Evolutionary conservation across 1,140 invertebrate genomes (phyloP), one percentile per base, ranked within the genome.

Genomic region (Brachionus angularis): DNA sequence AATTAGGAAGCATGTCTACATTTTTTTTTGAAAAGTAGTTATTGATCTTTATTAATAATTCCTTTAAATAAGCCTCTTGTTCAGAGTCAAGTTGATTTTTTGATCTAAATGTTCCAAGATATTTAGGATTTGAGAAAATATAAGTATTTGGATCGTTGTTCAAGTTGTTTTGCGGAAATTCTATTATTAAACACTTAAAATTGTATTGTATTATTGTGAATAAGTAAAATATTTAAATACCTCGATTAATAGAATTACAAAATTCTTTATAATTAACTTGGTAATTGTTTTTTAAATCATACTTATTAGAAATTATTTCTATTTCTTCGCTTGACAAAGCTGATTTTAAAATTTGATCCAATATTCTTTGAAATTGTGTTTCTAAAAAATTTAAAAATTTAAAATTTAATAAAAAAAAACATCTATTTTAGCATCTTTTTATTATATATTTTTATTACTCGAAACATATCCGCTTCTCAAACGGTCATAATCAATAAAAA

Each of bases 401-500:
- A 21, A 49, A 34, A 16, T 31, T 46, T 44, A 23, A 10, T 46
- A 61, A 36, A 16, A 34, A 31, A 72, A n/a, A n/a, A n/a, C n/a
- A n/a, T n/a, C n/a, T n/a, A n/a, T n/a, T n/a, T n/a, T n/a, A n/a
- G n/a, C n/a, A n/a, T n/a, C n/a, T n/a, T n/a, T n/a, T n/a, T n/a
- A n/a, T n/a, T n/a, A n/a, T n/a, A n/a, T n/a, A n/a, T n/a, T n/a
- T n/a, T n/a, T n/a, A 49, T 75, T 76, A 82, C 80, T 76, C 74
- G 80, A 77, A 5, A 82, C 76, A 77, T 74, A 80, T 33, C 80
- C 80, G 52, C 79, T 80, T 29, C 80, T 73, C 2, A 81, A 75
- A 71, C 77, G 77, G 62, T 82, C 80, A 76, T 77, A 82, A 64
- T 82, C 80, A 72, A 78, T 76, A 69, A 82, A 82, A 64, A 79